Percentiles rank a stretch among this genome's conserved stretches.
Evolutionary conservation across 1,140 invertebrate species (phyloP).

Genomic region (Papilio polyxenes): DNA sequence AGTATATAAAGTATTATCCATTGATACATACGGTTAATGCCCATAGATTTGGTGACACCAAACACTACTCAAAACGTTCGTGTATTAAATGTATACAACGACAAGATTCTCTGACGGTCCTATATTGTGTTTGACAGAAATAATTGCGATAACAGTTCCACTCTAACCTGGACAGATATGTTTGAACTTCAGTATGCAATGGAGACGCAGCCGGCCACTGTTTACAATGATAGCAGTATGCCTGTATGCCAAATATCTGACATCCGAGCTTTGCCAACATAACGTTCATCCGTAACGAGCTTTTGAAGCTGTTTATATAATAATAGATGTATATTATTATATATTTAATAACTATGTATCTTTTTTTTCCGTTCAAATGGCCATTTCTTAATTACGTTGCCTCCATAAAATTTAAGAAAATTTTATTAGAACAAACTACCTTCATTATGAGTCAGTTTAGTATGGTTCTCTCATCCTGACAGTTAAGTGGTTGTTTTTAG

Average conservation of each 20-base stretch:
- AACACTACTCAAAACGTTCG: too few relatives aligned
- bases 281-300: slow-evolving; percentile 18
- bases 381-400: too few relatives aligned
- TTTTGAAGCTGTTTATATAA: slow-evolving; percentile 3
- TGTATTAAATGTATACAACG: too few relatives aligned
- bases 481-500: background rate
- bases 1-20: background rate
- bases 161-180: background rate
- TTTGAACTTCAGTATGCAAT: background rate
- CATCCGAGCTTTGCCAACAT: slow-evolving; percentile 18
- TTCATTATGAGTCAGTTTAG: too few relatives aligned
- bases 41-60: too few relatives aligned
- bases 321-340: background rate
- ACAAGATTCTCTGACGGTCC: too few relatives aligned
- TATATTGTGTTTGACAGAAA: too few relatives aligned
- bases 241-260: slow-evolving; percentile 40
- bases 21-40: too few relatives aligned
- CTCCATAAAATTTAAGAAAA: too few relatives aligned
- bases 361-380: too few relatives aligned
- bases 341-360: background rate
- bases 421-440: too few relatives aligned
- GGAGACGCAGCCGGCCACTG: slow-evolving; percentile 21
- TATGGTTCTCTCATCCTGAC: too few relatives aligned
- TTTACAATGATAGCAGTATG: slow-evolving; percentile 42
- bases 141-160: background rate